Conservation (phyloP, 2,888 invertebrate species). For the Aleiodes alternator region DNA sequence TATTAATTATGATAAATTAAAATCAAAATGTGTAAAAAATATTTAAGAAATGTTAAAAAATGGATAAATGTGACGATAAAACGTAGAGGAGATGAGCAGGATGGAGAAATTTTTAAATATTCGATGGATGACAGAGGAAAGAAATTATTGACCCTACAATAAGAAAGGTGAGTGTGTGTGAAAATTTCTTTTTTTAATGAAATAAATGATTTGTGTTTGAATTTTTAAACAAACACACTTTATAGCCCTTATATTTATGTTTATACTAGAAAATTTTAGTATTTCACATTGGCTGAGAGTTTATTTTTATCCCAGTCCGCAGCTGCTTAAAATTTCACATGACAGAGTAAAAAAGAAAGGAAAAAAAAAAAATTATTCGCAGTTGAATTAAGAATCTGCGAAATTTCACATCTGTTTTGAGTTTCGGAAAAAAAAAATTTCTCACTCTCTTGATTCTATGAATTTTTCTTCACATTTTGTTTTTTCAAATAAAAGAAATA, state of each 20-base stretch:
- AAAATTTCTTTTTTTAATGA: not conserved
- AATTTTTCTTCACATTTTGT: not conserved
- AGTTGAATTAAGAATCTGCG: slow-evolving; percentile 32
- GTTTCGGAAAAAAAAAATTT: not conserved
- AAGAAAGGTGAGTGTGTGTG: slow-evolving; percentile 61
- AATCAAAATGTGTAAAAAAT: slow-evolving; percentile 68
- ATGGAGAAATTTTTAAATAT: slow-evolving; percentile 63
- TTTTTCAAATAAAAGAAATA: not conserved
- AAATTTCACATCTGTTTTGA: slow-evolving; percentile 1
- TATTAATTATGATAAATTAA: slow-evolving; percentile 21
- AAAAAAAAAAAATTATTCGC: slow-evolving; percentile 42
- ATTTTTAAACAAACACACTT: no score
- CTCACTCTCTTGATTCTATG: not conserved
- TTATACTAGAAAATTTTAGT: slow-evolving; percentile 32
- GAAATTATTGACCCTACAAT: slow-evolving; percentile 70
- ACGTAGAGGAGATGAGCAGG: slow-evolving; percentile 59
- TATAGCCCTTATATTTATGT: slow-evolving; percentile 23
- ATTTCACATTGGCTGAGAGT: slow-evolving; percentile 35
- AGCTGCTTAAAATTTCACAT: slow-evolving; percentile 47
- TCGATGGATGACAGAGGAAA: slow-evolving; percentile 71
- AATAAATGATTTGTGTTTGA: not conserved
- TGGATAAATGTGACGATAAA: slow-evolving; percentile 65
- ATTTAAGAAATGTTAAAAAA: slow-evolving; percentile 66
- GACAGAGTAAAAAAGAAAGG: slow-evolving; percentile 44
- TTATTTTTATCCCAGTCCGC: slow-evolving; percentile 50